Evolutionary conservation across 2,797 vertebrate genomes (phyloP).

Genomic region (Bradypus variegatus): DNA sequence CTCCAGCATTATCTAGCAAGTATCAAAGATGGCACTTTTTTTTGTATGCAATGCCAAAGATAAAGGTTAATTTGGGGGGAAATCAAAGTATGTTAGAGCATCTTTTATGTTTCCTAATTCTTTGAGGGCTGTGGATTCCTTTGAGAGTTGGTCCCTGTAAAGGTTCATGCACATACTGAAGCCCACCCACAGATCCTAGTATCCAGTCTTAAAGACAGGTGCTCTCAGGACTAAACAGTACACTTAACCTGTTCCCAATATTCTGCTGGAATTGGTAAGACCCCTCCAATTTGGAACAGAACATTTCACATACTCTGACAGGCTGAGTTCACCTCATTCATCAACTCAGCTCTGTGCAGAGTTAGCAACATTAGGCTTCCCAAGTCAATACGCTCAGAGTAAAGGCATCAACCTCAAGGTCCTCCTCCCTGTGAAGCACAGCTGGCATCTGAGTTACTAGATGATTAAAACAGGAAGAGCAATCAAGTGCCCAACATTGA

Average conservation of each 20-base stretch:
- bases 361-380: background rate
- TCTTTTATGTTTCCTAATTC: background rate
- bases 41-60: background rate
- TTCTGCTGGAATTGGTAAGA: background rate
- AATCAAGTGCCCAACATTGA: background rate
- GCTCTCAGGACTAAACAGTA: background rate
- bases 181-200: fast-evolving
- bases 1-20: background rate
- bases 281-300: background rate
- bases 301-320: background rate
- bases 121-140: background rate
- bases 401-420: background rate
- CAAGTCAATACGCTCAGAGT: background rate
- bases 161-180: background rate
- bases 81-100: background rate
- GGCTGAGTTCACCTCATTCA: background rate
- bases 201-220: background rate
- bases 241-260: background rate
- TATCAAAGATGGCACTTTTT: background rate
- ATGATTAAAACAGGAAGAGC: background rate
- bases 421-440: background rate
- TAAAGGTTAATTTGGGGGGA: background rate
- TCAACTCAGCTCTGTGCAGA: background rate
- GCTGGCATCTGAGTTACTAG: background rate
- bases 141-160: background rate